Evolutionary conservation across 2,888 invertebrate species (phyloP), one percentile per base, ranked within the genome.

Genomic region (Disparrhopalites patrizii): DNA sequence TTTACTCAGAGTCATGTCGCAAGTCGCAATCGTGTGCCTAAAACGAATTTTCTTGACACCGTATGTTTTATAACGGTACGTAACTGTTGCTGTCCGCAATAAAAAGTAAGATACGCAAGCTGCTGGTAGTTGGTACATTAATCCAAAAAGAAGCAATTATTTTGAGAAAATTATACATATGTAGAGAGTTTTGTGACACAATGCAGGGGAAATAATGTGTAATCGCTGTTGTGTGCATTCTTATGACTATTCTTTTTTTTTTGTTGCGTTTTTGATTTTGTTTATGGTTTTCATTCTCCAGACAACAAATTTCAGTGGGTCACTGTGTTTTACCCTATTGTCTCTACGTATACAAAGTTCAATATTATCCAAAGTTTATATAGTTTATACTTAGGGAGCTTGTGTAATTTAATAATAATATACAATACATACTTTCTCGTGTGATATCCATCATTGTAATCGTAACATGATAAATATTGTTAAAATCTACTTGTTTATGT

Each of bases 11-110:
- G n/a, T n/a, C n/a, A n/a, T n/a, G n/a, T n/a, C 43, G n/a, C 43
- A 55, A 33, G 55, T 18, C 18, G 58, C 58, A 58, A 58, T 43
- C 58, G 40, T 58, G 58, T 58, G 58, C 58, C 58, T 57, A 38
- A 38, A 38, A 28, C 30, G 52, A n/a, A 52, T 52, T 52, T 52
- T 52, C 56, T 10, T n/a, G 30, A 56, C 38, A 4, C 33, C 25
- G n/a, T 52, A 20, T 33, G 40, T 56, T 56, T 38, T 38, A 52
- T 25, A 51, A 10, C 10, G 4, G 5, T 28, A 52, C 28, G 7
- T 25, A 51, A 51, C 23, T 51, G 15, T 10, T 51, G 51, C 51
- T 20, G 27, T 27, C 28, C 52, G n/a, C n/a, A n/a, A n/a, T n/a
- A n/a, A n/a, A n/a, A n/a, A n/a, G n/a, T n/a, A n/a, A n/a, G n/a